Evolutionary conservation across 2,888 invertebrate species (phyloP).

Genomic region (Pseudolycoriella hygida): DNA sequence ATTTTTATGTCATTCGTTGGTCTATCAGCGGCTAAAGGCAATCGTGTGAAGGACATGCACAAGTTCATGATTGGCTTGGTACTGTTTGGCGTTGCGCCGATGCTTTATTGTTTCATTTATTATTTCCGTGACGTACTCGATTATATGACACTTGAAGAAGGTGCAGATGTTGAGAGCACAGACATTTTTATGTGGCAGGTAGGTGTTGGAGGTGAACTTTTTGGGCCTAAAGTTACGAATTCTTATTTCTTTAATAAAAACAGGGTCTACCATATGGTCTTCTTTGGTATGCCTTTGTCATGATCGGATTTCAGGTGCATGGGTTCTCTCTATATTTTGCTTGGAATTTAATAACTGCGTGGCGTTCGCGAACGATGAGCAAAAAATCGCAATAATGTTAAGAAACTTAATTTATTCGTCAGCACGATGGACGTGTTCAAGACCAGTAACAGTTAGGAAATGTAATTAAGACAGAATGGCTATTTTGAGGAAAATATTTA

Average conservation of each 20-base stretch:
- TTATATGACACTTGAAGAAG: slow-evolving; percentile 43
- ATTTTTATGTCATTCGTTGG: slow-evolving; percentile 70
- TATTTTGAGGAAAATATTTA: no score
- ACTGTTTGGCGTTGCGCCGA: slow-evolving; percentile 61
- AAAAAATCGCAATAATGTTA: slow-evolving; percentile 46
- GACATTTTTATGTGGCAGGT: slow-evolving; percentile 73
- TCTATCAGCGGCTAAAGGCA: slow-evolving; percentile 68
- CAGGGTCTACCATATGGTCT: slow-evolving; percentile 82
- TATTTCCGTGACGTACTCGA: slow-evolving; percentile 72
- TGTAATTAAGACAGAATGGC: no score
- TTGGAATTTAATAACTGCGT: slow-evolving; percentile 62
- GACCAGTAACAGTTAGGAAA: no score
- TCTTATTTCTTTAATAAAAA: no score
- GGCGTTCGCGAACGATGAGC: slow-evolving; percentile 55
- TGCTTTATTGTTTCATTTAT: slow-evolving; percentile 63
- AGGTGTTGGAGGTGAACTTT: slow-evolving; percentile 13
- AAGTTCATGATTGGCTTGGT: slow-evolving; percentile 66
- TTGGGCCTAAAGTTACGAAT: no score
- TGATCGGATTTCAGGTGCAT: slow-evolving; percentile 76
- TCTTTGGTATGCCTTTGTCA: slow-evolving; percentile 81
- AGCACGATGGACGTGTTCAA: no score
- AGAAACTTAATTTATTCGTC: no score
- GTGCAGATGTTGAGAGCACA: slow-evolving; percentile 41
- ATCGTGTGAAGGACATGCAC: slow-evolving; percentile 57
- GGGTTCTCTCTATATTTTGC: slow-evolving; percentile 72